Conservation (phyloP, 2,888 invertebrate genomes). For the Petrolisthes cinctipes region DNA sequence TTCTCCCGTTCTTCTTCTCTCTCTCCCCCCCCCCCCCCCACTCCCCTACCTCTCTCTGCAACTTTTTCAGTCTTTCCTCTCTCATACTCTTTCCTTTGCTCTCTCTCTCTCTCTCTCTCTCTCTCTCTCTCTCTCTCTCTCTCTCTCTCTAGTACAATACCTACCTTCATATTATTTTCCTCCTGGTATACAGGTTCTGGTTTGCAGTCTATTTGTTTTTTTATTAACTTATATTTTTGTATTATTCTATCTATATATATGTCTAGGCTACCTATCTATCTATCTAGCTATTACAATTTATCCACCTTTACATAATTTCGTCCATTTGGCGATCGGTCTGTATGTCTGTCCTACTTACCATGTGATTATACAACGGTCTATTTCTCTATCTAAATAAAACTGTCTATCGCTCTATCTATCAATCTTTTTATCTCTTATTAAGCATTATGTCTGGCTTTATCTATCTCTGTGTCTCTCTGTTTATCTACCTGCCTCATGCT, state of each 20-base stretch:
- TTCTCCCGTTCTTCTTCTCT: background rate
- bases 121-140: background rate
- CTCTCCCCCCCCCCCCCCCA: background rate
- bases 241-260: too few species aligned
- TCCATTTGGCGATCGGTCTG: background rate
- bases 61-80: constrained; percentile 12
- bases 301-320: background rate
- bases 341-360: background rate
- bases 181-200: background rate
- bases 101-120: background rate
- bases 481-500: background rate
- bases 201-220: too few species aligned
- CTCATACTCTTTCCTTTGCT: background rate
- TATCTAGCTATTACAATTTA: background rate
- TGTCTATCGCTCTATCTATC: background rate
- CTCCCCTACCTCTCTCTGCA: background rate
- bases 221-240: too few species aligned
- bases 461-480: background rate
- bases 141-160: background rate
- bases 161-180: background rate
- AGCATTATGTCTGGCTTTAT: constrained; percentile 3
- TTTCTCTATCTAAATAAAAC: background rate
- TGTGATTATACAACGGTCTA: background rate
- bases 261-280: background rate
- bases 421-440: background rate